A percentile compares a stretch with the other conserved stretches of the same genome.
phyloP scores from a whole-genome alignment of 2,113 vertebrate species.

The Gnathonemus echidnorhynchus region DNA sequence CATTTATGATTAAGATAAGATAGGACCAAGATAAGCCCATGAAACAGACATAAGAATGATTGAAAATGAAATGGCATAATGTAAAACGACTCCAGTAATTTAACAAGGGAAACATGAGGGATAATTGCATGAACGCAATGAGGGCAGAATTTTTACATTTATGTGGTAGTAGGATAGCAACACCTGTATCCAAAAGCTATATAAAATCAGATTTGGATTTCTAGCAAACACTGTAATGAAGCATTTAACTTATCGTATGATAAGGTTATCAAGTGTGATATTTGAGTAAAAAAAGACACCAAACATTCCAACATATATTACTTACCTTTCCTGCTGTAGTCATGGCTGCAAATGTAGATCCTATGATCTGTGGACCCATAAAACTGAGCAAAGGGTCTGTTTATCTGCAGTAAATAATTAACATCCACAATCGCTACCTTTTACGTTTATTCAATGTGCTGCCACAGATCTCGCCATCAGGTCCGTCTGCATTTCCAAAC shows the following conservation, averaged over 20 bases:
- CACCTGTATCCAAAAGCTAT: neutral
- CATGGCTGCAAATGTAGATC: neutral
- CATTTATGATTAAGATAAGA: neutral
- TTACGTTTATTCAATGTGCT: neutral
- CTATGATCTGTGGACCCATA: neutral
- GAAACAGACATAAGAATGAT: neutral
- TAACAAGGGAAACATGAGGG: neutral
- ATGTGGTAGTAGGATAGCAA: neutral
- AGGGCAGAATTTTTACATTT: neutral
- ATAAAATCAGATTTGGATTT: neutral
- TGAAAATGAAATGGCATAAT: neutral
- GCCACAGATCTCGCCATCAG: neutral
- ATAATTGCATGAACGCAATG: neutral
- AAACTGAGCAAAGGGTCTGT: neutral
- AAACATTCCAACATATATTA: neutral
- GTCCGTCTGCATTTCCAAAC: neutral
- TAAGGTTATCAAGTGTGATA: neutral
- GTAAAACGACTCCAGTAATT: neutral
- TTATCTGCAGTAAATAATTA: neutral
- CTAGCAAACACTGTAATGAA: neutral
- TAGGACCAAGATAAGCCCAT: neutral
- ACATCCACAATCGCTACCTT: neutral
- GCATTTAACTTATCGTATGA: neutral
- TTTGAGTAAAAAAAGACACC: neutral
- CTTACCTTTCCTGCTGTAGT: slow-evolving; percentile 6